Evolutionary conservation across 2,113 vertebrate genomes (phyloP), one percentile per base, ranked within the genome.

Genomic region (Apus apus): DNA sequence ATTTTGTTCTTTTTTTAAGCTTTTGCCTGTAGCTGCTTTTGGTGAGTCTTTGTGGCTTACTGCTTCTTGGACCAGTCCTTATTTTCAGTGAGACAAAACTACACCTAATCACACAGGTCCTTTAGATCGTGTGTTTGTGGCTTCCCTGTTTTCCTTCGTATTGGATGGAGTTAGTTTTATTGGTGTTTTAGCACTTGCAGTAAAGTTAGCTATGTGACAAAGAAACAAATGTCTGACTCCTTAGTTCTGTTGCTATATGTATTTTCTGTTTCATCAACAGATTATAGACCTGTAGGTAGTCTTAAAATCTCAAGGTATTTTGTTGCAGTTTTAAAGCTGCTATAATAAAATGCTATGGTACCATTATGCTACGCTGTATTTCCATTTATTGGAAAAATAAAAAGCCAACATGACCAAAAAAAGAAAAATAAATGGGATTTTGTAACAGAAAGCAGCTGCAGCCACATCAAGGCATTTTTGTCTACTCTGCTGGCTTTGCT

Each of bases 381-480:
- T 38, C 72, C 77, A 45, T 75, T 81, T 84, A 12, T 61, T 25
- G 5, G 62, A 22, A 86, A 93, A 89, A 94, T 64, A 56, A 82
- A 82, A 90, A 88, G 82, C 61, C 77, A 89, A 43, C 32, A 15
- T 80, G 75, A 75, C 27, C 3, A 20, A 67, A 94, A 84, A 22
- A 54, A 64, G 12, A 60, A 62, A 73, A 84, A 72, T 21, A 66
- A 65, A 30, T 30, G 58, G 27, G 25, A 0, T 58, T 97, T 94
- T 80, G 27, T 96, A 97, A 97, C 75, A 97, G 70, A 96, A 96
- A 97, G 76, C 95, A 94, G 94, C 89, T 94, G 95, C 91, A 93
- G 85, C 96, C 96, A 97, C 97, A 97, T 94, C 96, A 96, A 97
- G 96, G 94, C 95, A 96, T 97, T 96, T 93, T 97, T 95, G 81